Evolutionary conservation across 2,113 vertebrate species (phyloP), one percentile per base, ranked within the genome.

Genomic region (Pteruthius melanotis): DNA sequence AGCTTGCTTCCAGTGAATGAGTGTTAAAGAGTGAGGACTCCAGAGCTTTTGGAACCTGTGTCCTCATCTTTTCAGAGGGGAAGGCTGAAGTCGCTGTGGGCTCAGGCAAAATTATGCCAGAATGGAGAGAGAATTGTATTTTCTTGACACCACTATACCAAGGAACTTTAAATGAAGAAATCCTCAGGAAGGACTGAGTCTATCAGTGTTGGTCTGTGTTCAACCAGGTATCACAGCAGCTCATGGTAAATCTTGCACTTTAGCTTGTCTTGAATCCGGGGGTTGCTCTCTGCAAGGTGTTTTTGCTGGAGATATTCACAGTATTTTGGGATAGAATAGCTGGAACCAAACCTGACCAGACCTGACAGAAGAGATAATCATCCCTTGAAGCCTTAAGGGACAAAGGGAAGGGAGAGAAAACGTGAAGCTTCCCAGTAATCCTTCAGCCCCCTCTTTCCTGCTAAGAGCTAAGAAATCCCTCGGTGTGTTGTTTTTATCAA

Each of bases 241-340:
- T 54, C 31, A 0, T 9, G 44, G 2, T 39, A 8, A 20, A 60
- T 72, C 44, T 50, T 56, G 40, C 44, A 30, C 0, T 0, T n/a
- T 14, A 8, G 7, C 12, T 74, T 85, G 20, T 78, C 35, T 39
- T 50, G 37, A 63, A 21, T 40, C 39, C 44, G 50, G 7, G 24
- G 0, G 0, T 59, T 63, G 71, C 40, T 77, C 10, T 40, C 35
- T 13, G 16, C 30, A 23, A 81, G 52, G 33, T 9, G 17, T 83
- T 90, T 66, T 52, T 83, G 69, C 22, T 57, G 39, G 47, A 83
- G 35, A 23, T 57, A 45, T 9, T 72, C 11, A 20, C 47, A 66
- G 28, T 35, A 12, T 11, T 89, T 76, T 30, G 26, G 57, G 68
- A 16, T 78, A 7, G 40, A 90, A 37, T 2, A 65, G 42, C 45